Base-by-base conservation (phyloP, 1,140 invertebrate genomes). In the Ptiloglossa arizonensis region DNA sequence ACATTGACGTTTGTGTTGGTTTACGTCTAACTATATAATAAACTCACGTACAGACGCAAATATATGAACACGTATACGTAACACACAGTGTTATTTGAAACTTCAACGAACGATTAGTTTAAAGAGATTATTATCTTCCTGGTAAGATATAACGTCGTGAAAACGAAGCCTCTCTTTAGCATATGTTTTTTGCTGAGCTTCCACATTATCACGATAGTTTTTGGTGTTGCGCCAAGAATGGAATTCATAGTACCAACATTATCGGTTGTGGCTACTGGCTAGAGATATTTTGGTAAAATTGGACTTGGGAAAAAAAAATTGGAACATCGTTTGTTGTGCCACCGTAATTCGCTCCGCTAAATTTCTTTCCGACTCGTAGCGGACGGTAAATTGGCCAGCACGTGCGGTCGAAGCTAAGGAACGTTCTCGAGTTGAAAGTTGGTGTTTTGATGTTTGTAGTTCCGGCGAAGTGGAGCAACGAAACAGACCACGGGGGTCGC, bases 401-500 rank as follows among this genome's bases (percentile, higher is more conserved):
- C 15, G n/a, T 13, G 11, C n/a, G 32, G 15, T 11, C 17, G 17
- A 22, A 5, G 11, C 50, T 9, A 6, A 9, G 15, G 29, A 59
- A 71, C 48, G 46, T 73, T 64, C 63, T 60, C 50, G 62, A 46
- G 73, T 59, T 52, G 44, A 74, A 79, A 79, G 80, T 79, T 68
- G 79, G 71, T 78, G 52, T 79, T 70, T 84, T 80, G 83, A 85
- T 83, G 68, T 46, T 69, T 35, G 66, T 73, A 80, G 79, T 85
- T 84, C 83, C 82, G 82, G 83, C 66, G 60, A 71, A 68, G 75
- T 81, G 72, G 67, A 83, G 79, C 78, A 81, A 73, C 79, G 79
- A 81, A 81, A 83, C 82, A 72, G 82, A 86, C 84, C 84, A 86
- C 84, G 84, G 84, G 84, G 84, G 71, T 85, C 84, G 80, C 84